Base-by-base conservation (phyloP, 2,113 vertebrate genomes). In the Ranitomeya imitator region DNA sequence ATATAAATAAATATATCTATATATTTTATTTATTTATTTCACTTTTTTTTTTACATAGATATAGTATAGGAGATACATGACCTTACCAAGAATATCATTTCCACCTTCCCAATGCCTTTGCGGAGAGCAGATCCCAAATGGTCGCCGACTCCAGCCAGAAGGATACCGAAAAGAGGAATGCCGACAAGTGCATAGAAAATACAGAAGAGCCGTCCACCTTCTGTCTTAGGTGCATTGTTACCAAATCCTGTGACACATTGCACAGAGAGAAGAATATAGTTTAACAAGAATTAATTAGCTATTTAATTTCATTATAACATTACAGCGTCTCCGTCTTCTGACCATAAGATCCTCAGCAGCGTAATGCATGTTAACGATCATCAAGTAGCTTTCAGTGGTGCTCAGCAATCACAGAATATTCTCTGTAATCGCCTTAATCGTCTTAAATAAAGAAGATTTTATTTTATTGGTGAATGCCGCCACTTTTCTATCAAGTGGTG, bases 81-180 rank as follows among this genome's bases (percentile, higher is more conserved):
- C 14, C 96, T 96, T 93, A 98, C 97, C 96, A 97, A 90, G 88
- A 97, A 97, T 89, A 98, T 91, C 57, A 94, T 94, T 94, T 98
- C 97, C 21, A 98, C 95, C 91, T 96, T 96, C 45, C 94, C 95
- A 45, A 98, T 96, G n/a, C 95, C 96, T 21, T 88, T 94, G 51
- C 97, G 92, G 86, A 98, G 94, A 90, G 96, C 93, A 0, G 96
- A 97, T 86, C 97, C 97, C 91, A 98, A 92, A 89, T 97, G 96
- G 91, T 98, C 97, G 0, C 97, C 95, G 3, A 97, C 97, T 65
- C 97, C 97, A 0, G 97, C 97, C 52, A 98, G 94, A 90, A 98
- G 94, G 69, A 98, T 97, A 85, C 97, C 97, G 79, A 97, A 98
- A 92, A 98, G 95, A 0, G 97, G 97, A 89, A 98, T 98, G 31